A percentile compares a stretch with the other conserved stretches of the same genome.
Evolutionary conservation across 92 coral and sea anemone genomes (phyloP).

Genomic region (Heliopora coerulea): DNA sequence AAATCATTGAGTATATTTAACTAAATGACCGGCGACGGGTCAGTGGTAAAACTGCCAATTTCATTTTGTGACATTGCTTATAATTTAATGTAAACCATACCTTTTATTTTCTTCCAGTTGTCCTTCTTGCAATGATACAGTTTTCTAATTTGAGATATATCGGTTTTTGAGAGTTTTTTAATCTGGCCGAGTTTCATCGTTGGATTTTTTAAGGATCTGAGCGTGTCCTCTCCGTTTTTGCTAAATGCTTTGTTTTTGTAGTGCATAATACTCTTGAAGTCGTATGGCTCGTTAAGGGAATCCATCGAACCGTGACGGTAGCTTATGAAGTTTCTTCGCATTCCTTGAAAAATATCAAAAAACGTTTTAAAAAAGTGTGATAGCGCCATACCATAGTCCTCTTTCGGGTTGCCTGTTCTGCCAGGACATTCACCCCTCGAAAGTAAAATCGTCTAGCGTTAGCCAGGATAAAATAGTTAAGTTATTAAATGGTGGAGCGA

Average conservation of each 20-base stretch:
- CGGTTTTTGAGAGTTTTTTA: conserved; percentile 68
- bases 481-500: no score
- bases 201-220: conserved; percentile 50
- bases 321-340: conserved; percentile 56
- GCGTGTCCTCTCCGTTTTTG: conserved; percentile 67
- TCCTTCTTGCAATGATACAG: conserved; percentile 47
- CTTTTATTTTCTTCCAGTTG: conserved; percentile 5
- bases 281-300: conserved; percentile 76
- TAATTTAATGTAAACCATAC: neutral
- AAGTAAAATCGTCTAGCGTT: no score
- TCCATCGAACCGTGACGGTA: conserved; percentile 52
- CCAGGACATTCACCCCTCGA: no score
- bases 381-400: no score
- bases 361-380: no score
- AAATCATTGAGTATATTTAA: no score
- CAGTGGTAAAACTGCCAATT: no score
- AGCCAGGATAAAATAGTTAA: no score
- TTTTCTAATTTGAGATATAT: conserved; percentile 71
- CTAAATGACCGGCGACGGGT: no score
- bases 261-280: conserved; percentile 90
- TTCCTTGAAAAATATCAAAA: conserved; percentile 36
- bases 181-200: conserved; percentile 74
- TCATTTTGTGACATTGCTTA: no score
- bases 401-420: no score
- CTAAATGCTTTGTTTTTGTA: conserved; percentile 83